Evolutionary conservation across 2,797 vertebrate species (phyloP).

Genomic region (Chelon labrosus): DNA sequence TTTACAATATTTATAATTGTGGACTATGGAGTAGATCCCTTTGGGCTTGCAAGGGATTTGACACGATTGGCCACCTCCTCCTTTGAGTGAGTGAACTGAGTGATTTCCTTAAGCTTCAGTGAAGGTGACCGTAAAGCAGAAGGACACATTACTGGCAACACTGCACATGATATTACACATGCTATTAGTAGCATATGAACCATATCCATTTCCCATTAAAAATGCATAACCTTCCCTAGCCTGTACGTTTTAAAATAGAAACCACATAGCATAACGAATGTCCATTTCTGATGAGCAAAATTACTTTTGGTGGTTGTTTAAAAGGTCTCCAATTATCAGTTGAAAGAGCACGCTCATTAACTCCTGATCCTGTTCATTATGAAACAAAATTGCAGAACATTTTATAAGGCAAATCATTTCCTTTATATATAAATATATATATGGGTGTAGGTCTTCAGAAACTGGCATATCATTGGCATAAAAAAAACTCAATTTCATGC

Average conservation of each 20-base stretch:
- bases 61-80: too few species aligned
- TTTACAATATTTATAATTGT: too few species aligned
- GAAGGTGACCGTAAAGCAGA: slow-evolving; percentile 1
- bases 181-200: slow-evolving; percentile 42
- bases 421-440: not conserved
- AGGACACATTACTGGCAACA: slow-evolving; percentile 13
- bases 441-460: slow-evolving; percentile 8
- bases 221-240: slow-evolving; percentile 26
- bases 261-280: not conserved
- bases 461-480: not conserved
- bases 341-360: not conserved
- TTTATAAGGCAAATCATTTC: too few species aligned
- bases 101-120: slow-evolving; percentile 18
- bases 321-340: not conserved
- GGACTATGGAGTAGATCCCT: too few species aligned
- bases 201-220: slow-evolving; percentile 47
- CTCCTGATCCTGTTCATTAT: not conserved
- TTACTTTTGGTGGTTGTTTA: not conserved
- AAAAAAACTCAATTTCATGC: slow-evolving; percentile 8
- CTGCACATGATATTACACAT: slow-evolving; percentile 28
- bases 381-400: not conserved
- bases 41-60: too few species aligned
- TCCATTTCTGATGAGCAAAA: slow-evolving; percentile 3
- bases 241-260: slow-evolving; percentile 23
- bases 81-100: slow-evolving; percentile 8